Conservation (phyloP, 2,113 vertebrate species). For the Coregonus clupeaformis region DNA sequence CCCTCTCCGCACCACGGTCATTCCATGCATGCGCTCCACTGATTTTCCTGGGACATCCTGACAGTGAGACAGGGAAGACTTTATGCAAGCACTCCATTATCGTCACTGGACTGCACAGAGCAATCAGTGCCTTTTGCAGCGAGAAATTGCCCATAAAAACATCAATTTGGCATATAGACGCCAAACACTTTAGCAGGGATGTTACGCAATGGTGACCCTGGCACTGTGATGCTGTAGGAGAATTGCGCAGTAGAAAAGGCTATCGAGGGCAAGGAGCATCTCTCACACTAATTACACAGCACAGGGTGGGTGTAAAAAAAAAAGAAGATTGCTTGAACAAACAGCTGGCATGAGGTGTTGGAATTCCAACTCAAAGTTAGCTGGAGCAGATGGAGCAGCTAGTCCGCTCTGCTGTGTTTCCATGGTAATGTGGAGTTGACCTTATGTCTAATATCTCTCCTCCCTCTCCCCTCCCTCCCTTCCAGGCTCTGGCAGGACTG, state of each 20-base stretch:
- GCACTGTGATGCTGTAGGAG: slow-evolving; percentile 3
- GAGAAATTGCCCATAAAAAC: slow-evolving; percentile 54
- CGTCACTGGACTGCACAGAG: not conserved
- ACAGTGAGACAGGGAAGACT: slow-evolving; percentile 32
- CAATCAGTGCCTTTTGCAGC: slow-evolving; percentile 8
- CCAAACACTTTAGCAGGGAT: slow-evolving; percentile 22
- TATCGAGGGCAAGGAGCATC: not conserved
- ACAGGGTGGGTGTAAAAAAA: not conserved
- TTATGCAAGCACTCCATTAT: slow-evolving; percentile 36
- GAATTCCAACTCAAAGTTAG: slow-evolving; percentile 59
- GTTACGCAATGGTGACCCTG: slow-evolving; percentile 40
- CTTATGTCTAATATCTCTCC: slow-evolving; percentile 1
- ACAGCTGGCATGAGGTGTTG: slow-evolving; percentile 58
- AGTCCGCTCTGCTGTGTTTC: slow-evolving; percentile 2
- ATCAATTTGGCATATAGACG: slow-evolving; percentile 40
- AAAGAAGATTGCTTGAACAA: slow-evolving; percentile 3
- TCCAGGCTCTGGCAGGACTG: not conserved
- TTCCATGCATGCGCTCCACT: slow-evolving; percentile 28
- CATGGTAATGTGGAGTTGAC: slow-evolving; percentile 8
- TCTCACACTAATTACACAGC: not conserved
- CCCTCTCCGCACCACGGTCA: not conserved
- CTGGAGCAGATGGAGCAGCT: not conserved
- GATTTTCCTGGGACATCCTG: slow-evolving; percentile 37
- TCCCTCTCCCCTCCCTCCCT: not conserved
- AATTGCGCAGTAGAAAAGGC: slow-evolving; percentile 9